A percentile compares a stretch with the other conserved stretches of the same genome.
Conservation (phyloP, 2,113 vertebrate genomes). For the Upupa epops region DNA sequence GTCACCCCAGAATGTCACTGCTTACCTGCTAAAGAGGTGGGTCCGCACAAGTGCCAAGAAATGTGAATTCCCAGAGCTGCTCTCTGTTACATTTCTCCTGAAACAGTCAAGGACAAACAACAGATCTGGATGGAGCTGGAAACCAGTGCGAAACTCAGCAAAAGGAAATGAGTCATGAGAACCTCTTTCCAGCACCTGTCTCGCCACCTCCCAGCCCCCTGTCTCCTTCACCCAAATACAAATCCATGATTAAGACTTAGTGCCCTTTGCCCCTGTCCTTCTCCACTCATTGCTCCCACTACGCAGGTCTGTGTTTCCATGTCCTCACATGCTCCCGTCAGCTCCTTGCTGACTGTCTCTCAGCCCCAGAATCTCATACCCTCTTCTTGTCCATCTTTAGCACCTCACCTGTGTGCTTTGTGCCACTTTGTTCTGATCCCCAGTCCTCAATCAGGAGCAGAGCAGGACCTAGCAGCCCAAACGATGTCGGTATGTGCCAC, state of each 20-base stretch:
- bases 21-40: slow-evolving; percentile 9
- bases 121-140: slow-evolving; percentile 62
- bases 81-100: slow-evolving; percentile 16
- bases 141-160: slow-evolving; percentile 34
- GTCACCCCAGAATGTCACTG: background rate
- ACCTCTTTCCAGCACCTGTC: background rate
- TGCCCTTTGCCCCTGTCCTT: slow-evolving; percentile 29
- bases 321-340: background rate
- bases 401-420: background rate
- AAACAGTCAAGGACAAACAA: slow-evolving; percentile 58
- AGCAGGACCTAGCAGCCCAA: background rate
- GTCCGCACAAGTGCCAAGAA: background rate
- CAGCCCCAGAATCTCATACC: background rate
- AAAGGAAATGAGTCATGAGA: slow-evolving; percentile 39
- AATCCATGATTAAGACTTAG: slow-evolving; percentile 29
- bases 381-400: background rate
- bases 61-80: background rate
- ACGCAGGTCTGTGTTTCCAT: background rate
- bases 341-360: background rate
- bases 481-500: background rate
- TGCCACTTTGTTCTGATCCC: background rate
- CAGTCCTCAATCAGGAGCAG: background rate
- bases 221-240: background rate
- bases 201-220: background rate
- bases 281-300: background rate